Evolutionary conservation across 2,113 vertebrate species (phyloP).

Genomic region (Lampris incognitus): DNA sequence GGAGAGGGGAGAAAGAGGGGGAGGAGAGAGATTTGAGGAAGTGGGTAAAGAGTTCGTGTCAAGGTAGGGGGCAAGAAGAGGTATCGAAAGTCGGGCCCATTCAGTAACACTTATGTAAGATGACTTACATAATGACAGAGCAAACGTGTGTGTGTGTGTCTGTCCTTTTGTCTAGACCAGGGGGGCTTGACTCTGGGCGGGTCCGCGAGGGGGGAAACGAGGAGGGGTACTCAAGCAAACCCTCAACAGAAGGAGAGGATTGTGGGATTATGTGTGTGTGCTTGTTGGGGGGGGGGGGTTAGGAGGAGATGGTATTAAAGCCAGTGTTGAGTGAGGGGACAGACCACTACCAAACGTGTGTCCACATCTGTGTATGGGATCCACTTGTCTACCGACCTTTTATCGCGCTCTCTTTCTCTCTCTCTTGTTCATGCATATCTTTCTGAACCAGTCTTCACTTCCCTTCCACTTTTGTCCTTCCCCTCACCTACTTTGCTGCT

Average conservation of each 20-base stretch:
- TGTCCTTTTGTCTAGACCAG: conserved; percentile 34
- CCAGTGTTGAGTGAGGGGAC: conserved; percentile 49
- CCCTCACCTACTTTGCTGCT: background rate
- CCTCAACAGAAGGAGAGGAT: conserved; percentile 67
- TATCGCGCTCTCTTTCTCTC: conserved; percentile 14
- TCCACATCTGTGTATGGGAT: conserved; percentile 69
- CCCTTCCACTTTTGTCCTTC: conserved; percentile 17
- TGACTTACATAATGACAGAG: conserved; percentile 66
- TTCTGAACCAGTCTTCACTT: conserved; percentile 23
- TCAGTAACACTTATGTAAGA: conserved; percentile 72
- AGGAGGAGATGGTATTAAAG: conserved; percentile 69
- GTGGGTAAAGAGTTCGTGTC: conserved; percentile 23
- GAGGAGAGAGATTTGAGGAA: conserved; percentile 22
- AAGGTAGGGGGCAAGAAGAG: conserved; percentile 1
- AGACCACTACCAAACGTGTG: conserved; percentile 46
- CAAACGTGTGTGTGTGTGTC: conserved; percentile 29
- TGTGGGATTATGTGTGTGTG: conserved; percentile 71
- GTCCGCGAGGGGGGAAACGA: conserved; percentile 40
- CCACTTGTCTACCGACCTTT: conserved; percentile 35
- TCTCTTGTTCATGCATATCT: conserved; percentile 24
- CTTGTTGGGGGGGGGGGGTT: conserved; percentile 8
- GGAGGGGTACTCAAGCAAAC: conserved; percentile 60
- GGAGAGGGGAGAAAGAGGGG: conserved; percentile 10
- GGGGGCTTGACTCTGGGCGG: conserved; percentile 41
- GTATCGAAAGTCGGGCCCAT: conserved; percentile 54